Percentiles rank a stretch among this genome's conserved stretches.
Evolutionary conservation across 1,140 invertebrate genomes (phyloP).

Genomic region (Pseudomyrmex flavicornis): DNA sequence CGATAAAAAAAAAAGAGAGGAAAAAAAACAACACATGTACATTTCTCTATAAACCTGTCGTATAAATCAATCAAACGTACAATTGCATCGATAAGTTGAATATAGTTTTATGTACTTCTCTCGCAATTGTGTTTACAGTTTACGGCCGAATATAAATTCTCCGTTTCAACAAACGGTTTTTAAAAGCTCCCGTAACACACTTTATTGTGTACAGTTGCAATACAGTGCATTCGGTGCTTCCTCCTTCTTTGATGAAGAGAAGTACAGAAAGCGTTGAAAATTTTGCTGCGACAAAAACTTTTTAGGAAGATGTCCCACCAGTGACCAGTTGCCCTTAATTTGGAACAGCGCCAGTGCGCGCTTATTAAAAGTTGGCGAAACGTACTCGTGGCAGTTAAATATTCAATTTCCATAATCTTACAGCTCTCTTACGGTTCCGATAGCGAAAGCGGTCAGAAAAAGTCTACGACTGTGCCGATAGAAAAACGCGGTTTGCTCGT

Average conservation of each 20-base stretch:
- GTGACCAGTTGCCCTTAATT: conserved; percentile 74
- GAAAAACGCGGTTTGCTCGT: neutral
- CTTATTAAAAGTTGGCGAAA: conserved; percentile 67
- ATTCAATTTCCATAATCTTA: conserved; percentile 71
- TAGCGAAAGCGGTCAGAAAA: neutral
- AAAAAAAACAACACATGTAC: too few species aligned
- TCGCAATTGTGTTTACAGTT: neutral
- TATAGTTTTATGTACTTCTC: too few species aligned
- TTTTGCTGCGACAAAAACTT: conserved; percentile 46
- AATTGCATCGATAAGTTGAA: too few species aligned
- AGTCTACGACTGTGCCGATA: conserved; percentile 17
- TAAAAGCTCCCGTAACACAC: neutral
- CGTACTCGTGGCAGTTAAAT: conserved; percentile 58
- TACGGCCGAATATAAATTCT: neutral
- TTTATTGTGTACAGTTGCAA: conserved; percentile 10
- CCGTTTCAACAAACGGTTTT: neutral
- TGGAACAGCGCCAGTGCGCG: conserved; percentile 75
- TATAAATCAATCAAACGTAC: too few species aligned
- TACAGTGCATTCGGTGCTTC: neutral
- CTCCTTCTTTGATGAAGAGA: neutral
- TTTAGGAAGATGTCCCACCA: conserved; percentile 57
- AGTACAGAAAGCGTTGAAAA: conserved; percentile 48
- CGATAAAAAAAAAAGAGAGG: too few species aligned
- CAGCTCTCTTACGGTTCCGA: neutral
- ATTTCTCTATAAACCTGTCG: too few species aligned